A percentile compares a stretch with the other conserved stretches of the same genome.
Conservation (phyloP, 2,113 vertebrate species). For the Sturnus vulgaris region DNA sequence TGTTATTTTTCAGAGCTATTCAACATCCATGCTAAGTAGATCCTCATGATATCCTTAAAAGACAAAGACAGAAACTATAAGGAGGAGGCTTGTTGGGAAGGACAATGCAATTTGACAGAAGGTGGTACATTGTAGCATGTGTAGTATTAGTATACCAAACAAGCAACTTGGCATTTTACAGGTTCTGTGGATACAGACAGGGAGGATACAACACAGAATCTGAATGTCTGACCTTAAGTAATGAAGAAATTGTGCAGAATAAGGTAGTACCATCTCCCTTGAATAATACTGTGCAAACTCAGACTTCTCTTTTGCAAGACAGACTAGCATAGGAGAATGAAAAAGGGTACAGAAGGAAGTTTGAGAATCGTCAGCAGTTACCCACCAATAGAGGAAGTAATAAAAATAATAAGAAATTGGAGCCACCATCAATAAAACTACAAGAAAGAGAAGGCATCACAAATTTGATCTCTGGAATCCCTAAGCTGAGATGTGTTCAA, state of each 20-base stretch:
- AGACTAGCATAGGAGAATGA: background rate
- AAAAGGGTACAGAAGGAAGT: background rate
- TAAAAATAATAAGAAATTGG: background rate
- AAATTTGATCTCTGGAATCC: background rate
- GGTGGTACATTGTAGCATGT: fast-evolving
- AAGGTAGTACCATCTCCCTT: background rate
- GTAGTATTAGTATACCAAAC: background rate
- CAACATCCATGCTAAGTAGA: background rate
- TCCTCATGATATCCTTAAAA: background rate
- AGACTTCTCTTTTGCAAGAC: background rate
- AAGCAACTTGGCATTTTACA: background rate
- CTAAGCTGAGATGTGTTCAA: background rate
- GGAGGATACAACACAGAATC: background rate
- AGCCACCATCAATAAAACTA: background rate
- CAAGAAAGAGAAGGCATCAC: background rate
- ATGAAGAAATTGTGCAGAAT: background rate
- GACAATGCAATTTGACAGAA: background rate
- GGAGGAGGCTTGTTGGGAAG: background rate
- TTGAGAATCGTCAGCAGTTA: background rate
- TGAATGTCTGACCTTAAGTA: background rate
- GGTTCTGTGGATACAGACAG: background rate
- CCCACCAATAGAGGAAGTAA: background rate
- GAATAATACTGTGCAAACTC: background rate
- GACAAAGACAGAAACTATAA: background rate
- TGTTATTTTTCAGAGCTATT: background rate